A percentile compares a stretch with the other conserved stretches of the same genome.
phyloP scores from a whole-genome alignment of 2,797 vertebrate genomes.

The Kryptopterus vitreolus region DNA sequence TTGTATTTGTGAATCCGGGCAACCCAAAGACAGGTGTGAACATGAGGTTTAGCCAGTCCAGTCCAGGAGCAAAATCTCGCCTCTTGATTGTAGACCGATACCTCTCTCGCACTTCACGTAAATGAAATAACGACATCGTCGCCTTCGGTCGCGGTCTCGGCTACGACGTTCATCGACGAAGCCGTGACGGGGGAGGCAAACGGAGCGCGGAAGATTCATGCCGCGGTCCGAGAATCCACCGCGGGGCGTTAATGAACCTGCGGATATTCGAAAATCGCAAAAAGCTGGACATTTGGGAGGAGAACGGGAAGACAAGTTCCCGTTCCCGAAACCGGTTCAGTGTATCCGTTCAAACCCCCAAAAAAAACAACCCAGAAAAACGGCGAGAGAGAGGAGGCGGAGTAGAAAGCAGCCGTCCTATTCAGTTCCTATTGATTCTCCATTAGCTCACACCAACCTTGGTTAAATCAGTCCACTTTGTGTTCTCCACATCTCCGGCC shows the following conservation, averaged over 20 bases:
- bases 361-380: not conserved
- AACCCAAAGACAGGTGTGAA: not conserved
- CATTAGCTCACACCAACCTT: conserved; percentile 45
- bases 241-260: conserved; percentile 1
- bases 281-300: not conserved
- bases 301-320: too few species aligned
- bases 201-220: not conserved
- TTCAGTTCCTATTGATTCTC: conserved; percentile 50
- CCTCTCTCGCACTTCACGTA: not conserved
- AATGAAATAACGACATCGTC: not conserved
- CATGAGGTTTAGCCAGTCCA: too few species aligned
- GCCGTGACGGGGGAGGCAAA: not conserved
- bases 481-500: conserved; percentile 39
- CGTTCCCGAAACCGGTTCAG: too few species aligned
- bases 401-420: conserved; percentile 36
- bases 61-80: not conserved
- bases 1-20: too few species aligned
- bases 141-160: too few species aligned
- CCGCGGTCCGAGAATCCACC: not conserved
- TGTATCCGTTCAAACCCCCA: too few species aligned
- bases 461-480: conserved; percentile 49
- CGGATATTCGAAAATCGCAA: conserved; percentile 17
- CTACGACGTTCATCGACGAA: not conserved
- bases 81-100: too few species aligned
- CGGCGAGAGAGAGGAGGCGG: not conserved